Evolutionary conservation across 2,888 invertebrate species (phyloP).

Genomic region (Amblyteles armatorius): DNA sequence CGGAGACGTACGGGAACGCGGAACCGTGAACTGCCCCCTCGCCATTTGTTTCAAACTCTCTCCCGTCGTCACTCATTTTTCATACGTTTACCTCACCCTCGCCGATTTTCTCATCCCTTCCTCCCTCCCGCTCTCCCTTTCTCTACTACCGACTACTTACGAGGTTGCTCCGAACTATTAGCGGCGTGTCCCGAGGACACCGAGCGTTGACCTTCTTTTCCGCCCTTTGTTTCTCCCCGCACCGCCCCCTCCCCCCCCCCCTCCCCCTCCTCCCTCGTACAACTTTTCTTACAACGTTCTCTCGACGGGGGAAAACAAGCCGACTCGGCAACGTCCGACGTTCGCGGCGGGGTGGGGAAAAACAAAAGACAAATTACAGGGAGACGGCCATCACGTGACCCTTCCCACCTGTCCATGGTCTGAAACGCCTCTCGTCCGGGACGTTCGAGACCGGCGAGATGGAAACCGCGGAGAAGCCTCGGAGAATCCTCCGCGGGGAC

Average conservation of each 20-base stretch:
- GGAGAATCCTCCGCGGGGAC: slow-evolving; percentile 45
- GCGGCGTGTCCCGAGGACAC: slow-evolving; percentile 62
- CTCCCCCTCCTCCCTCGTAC: slow-evolving; percentile 1
- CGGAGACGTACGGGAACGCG: slow-evolving; percentile 55
- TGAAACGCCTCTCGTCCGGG: slow-evolving; percentile 62
- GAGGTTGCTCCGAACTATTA: slow-evolving; percentile 58
- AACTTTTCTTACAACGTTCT: slow-evolving; percentile 78
- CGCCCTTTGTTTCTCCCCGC: slow-evolving; percentile 80
- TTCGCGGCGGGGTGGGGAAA: slow-evolving; percentile 70
- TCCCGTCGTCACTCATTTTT: slow-evolving; percentile 81
- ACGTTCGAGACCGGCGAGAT: slow-evolving; percentile 29
- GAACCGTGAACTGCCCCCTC: slow-evolving; percentile 74
- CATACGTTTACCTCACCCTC: slow-evolving; percentile 74
- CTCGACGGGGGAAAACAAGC: slow-evolving; percentile 58
- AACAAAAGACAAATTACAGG: slow-evolving; percentile 83
- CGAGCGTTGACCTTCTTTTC: slow-evolving; percentile 75
- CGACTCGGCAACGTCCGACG: slow-evolving; percentile 52
- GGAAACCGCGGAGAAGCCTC: slow-evolving; percentile 17
- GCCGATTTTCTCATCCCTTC: slow-evolving; percentile 55
- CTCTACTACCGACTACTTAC: slow-evolving; percentile 46
- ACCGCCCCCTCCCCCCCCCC: neutral
- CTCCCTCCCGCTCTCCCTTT: slow-evolving; percentile 40
- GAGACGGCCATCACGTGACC: slow-evolving; percentile 82
- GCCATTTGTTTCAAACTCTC: slow-evolving; percentile 77
- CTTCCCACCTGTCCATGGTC: slow-evolving; percentile 80